Conservation (phyloP, 2,888 invertebrate species). For the Dryomyza anilis region DNA sequence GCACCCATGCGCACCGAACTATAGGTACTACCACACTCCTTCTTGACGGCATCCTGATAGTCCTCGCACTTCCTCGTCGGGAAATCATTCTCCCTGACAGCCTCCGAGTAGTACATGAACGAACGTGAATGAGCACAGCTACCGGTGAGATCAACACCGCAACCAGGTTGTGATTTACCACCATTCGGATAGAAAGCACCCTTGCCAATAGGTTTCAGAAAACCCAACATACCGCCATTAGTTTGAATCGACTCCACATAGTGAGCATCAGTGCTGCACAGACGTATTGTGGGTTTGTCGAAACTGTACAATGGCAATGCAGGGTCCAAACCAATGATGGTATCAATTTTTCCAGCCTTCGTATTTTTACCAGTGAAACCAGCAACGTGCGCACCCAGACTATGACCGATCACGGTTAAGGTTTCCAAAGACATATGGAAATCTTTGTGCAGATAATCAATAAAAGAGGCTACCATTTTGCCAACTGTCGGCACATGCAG, state of each 20-base stretch:
- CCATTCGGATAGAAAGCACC: constrained; percentile 64
- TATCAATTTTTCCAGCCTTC: constrained; percentile 63
- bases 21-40: constrained; percentile 36
- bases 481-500: constrained; percentile 49
- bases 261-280: constrained; percentile 42
- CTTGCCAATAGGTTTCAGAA: constrained; percentile 50
- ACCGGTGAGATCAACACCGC: constrained; percentile 54
- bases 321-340: constrained; percentile 60
- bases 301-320: constrained; percentile 43
- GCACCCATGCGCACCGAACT: constrained; percentile 43
- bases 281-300: constrained; percentile 39
- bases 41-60: constrained; percentile 36
- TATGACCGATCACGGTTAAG: constrained; percentile 64
- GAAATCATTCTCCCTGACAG: constrained; percentile 49
- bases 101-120: constrained; percentile 58
- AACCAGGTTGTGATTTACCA: constrained; percentile 64
- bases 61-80: constrained; percentile 38
- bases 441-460: constrained; percentile 59
- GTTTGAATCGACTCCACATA: constrained; percentile 52
- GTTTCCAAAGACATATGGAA: constrained; percentile 60
- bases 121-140: constrained; percentile 60
- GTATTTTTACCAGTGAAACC: constrained; percentile 66
- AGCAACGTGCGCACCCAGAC: constrained; percentile 66
- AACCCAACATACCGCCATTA: constrained; percentile 44
- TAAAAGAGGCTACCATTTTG: constrained; percentile 38